Conservation (phyloP, 2,113 vertebrate species). For the Nematolebias whitei region DNA sequence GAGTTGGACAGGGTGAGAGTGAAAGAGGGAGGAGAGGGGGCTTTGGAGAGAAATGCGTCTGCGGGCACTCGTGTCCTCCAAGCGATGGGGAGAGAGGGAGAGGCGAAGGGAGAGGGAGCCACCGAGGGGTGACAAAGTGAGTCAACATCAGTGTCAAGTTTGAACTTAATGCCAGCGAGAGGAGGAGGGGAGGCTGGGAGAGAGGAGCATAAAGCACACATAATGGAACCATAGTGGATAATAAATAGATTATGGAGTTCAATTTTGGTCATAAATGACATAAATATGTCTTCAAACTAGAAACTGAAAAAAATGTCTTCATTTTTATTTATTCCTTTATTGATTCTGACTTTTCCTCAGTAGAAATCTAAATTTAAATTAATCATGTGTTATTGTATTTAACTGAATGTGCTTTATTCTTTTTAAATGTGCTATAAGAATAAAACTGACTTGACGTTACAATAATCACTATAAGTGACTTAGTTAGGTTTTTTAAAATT, state of each 20-base stretch:
- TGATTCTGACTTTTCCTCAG: too few relatives aligned
- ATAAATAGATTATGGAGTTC: conserved; percentile 68
- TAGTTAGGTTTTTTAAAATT: too few relatives aligned
- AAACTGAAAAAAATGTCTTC: conserved; percentile 3
- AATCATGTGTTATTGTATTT: too few relatives aligned
- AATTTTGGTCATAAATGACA: conserved; percentile 57
- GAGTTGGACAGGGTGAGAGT: conserved; percentile 76
- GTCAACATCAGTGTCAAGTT: conserved; percentile 87
- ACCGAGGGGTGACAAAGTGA: conserved; percentile 80
- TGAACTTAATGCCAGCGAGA: conserved; percentile 84
- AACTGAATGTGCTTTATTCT: too few relatives aligned
- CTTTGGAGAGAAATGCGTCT: conserved; percentile 81
- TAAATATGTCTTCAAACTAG: conserved; percentile 15
- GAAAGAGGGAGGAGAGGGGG: conserved; percentile 71
- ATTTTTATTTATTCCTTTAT: background rate
- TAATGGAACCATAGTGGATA: conserved; percentile 74
- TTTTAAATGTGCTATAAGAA: background rate
- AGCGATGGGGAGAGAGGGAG: conserved; percentile 66
- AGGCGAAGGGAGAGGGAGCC: conserved; percentile 61
- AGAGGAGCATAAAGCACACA: conserved; percentile 73
- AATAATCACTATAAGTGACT: too few relatives aligned
- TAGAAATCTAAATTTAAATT: too few relatives aligned
- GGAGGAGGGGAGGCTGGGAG: conserved; percentile 73
- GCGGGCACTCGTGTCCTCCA: conserved; percentile 80
- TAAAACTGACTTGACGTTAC: too few relatives aligned